A percentile compares a stretch with the other conserved stretches of the same genome.
Conservation (phyloP, 2,888 invertebrate genomes). For the Tenthredo distinguenda region DNA sequence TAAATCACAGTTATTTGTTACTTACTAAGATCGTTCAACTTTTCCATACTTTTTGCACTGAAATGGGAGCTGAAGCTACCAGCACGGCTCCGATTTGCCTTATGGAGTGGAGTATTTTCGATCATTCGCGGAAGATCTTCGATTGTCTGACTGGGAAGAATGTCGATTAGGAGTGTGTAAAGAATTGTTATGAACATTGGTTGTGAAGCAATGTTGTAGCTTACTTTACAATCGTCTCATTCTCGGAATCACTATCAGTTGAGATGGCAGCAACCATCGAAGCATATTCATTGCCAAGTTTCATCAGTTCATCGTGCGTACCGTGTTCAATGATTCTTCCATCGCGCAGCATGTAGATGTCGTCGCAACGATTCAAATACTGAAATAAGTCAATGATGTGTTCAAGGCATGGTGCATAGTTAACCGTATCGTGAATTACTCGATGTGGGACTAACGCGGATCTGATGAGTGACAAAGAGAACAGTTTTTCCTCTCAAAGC, state of each 20-base stretch:
- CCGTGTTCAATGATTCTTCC: slow-evolving; percentile 81
- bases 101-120: not conserved
- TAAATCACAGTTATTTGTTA: not conserved
- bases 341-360: slow-evolving; percentile 81
- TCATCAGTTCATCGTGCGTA: slow-evolving; percentile 79
- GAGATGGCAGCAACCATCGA: slow-evolving; percentile 66
- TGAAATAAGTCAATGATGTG: slow-evolving; percentile 66
- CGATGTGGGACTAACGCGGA: slow-evolving; percentile 75
- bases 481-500: slow-evolving; percentile 80
- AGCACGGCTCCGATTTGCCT: not conserved
- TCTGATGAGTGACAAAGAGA: slow-evolving; percentile 83
- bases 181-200: not conserved
- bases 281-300: slow-evolving; percentile 72
- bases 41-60: not conserved
- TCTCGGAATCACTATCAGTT: slow-evolving; percentile 53
- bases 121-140: not conserved
- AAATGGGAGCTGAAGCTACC: not conserved
- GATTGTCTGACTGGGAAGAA: slow-evolving; percentile 1
- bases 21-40: not conserved
- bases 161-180: not conserved
- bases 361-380: slow-evolving; percentile 81
- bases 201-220: not conserved
- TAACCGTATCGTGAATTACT: not conserved
- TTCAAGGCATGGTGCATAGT: not conserved
- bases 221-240: not conserved